Evolutionary conservation across 2,113 vertebrate species (phyloP).

Genomic region (Pholis gunnellus): DNA sequence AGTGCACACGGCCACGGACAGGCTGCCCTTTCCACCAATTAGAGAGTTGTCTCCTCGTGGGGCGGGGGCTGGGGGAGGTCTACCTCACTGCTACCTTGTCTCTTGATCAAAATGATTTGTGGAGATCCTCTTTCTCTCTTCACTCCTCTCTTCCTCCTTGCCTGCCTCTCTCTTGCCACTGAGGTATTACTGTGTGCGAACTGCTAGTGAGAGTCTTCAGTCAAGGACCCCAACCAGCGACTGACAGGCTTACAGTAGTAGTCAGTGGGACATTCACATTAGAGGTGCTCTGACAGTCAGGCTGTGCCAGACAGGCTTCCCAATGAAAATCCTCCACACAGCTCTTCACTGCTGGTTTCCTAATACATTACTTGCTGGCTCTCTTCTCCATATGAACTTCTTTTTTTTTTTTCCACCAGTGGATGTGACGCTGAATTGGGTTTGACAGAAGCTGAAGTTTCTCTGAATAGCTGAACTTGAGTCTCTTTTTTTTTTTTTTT

Average conservation of each 20-base stretch:
- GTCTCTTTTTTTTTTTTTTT: constrained; percentile 16
- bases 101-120: constrained; percentile 83
- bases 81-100: constrained; percentile 74
- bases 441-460: constrained; percentile 61
- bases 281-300: constrained; percentile 71
- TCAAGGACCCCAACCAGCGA: constrained; percentile 63
- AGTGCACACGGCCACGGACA: constrained; percentile 73
- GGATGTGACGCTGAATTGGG: constrained; percentile 45
- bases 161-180: constrained; percentile 54
- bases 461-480: constrained; percentile 60
- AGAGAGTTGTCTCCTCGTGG: constrained; percentile 77
- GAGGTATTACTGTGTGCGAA: constrained; percentile 68
- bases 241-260: constrained; percentile 73
- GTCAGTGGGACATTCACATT: constrained; percentile 71
- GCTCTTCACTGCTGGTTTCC: constrained; percentile 56
- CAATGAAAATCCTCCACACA: constrained; percentile 56
- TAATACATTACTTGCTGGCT: constrained; percentile 51
- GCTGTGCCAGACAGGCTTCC: constrained; percentile 57
- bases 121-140: constrained; percentile 66
- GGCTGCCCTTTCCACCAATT: constrained; percentile 87
- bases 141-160: constrained; percentile 53
- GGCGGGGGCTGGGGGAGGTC: constrained; percentile 77
- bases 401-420: constrained; percentile 23
- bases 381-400: constrained; percentile 49
- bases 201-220: constrained; percentile 72